A percentile compares a stretch with the other conserved stretches of the same genome.
phyloP scores from a whole-genome alignment of 2,113 vertebrate species.

The Alces alces region DNA sequence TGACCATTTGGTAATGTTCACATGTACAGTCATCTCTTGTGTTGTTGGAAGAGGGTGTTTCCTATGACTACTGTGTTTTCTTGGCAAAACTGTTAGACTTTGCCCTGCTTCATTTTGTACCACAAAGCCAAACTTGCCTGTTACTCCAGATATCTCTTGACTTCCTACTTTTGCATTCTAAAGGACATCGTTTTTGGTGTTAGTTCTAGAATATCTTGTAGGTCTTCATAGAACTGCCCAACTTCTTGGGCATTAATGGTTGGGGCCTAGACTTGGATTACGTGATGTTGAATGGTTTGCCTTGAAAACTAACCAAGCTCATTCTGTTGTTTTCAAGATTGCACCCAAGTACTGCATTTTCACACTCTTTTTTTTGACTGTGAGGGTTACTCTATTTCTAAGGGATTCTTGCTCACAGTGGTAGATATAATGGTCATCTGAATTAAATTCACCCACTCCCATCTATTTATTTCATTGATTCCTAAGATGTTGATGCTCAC shows the following conservation, averaged over 20 bases:
- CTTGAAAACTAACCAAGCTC: neutral
- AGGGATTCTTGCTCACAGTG: neutral
- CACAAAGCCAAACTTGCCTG: neutral
- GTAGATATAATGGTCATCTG: neutral
- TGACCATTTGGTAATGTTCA: neutral
- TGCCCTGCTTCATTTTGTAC: neutral
- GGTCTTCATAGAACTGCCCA: neutral
- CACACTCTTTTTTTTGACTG: neutral
- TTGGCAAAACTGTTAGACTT: neutral
- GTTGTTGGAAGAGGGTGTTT: neutral
- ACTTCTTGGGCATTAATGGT: neutral
- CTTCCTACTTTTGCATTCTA: neutral
- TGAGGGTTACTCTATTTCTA: neutral
- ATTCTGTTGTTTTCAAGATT: neutral
- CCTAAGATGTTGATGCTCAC: neutral
- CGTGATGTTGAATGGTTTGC: neutral
- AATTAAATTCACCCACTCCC: neutral
- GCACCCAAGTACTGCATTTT: neutral
- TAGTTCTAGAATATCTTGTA: neutral
- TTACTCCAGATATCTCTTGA: neutral
- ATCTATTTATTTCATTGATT: neutral
- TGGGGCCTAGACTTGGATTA: neutral
- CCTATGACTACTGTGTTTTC: neutral
- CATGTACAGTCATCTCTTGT: neutral
- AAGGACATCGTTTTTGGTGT: neutral